Evolutionary conservation across 2,888 invertebrate genomes (phyloP), one percentile per base, ranked within the genome.

Genomic region (Oxytorus armatus): DNA sequence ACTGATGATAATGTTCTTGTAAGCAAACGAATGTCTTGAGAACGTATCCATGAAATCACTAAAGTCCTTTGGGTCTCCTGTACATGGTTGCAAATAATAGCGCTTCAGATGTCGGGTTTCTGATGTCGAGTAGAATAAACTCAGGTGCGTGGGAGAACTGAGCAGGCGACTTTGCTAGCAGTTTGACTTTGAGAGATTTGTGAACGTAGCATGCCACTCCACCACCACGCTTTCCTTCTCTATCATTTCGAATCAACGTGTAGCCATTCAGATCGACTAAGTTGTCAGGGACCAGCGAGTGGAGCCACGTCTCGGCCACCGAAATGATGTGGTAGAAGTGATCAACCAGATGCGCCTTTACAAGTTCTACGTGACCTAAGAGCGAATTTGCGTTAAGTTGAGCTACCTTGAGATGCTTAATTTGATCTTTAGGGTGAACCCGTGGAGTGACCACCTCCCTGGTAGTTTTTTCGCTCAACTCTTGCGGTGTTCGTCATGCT

Each of bases 371-470:
- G 7, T 78, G 78, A 1, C n/a, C 39, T 0, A 49, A 10, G 3
- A 72, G 14, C 0, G 72, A 73, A 7, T 65, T 78, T 0, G 66
- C 59, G 14, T 78, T 78, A 16, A 74, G 29, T 55, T 49, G 66
- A 1, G 59, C 42, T 3, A 65, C 51, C n/a, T n/a, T n/a, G n/a
- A n/a, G n/a, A n/a, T 8, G 10, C 4, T 1, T 10, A 7, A 10
- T 4, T 8, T 10, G n/a, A n/a, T n/a, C n/a, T n/a, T n/a, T n/a
- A 10, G 10, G 4, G 36, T 4, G 4, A 10, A 8, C 8, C 1
- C 1, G 36, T 1, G 7, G 1, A 10, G 4, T n/a, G n/a, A n/a
- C n/a, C 36, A 8, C 3, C 1, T 1, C 8, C 8, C 10, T 36
- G n/a, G n/a, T n/a, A n/a, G n/a, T n/a, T n/a, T n/a, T n/a, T n/a